Base-by-base conservation (phyloP, 2,888 invertebrate genomes). In the Calliphora vomitoria region DNA sequence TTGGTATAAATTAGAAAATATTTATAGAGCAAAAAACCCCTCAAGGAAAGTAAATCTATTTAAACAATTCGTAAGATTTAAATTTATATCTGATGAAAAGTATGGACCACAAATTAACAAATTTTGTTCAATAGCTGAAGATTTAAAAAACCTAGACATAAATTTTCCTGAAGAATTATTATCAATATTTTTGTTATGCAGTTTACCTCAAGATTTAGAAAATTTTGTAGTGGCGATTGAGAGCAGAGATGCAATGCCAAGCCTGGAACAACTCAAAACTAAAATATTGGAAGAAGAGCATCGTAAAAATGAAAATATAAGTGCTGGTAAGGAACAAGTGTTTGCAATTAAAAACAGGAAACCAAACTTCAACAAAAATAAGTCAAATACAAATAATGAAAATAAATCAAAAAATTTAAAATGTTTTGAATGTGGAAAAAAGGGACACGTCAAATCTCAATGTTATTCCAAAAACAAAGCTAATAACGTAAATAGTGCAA, bases 111-210 rank as follows among this genome's bases (percentile, higher is more conserved):
- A 55, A 20, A 55, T 18, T 50, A 50, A 50, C 5, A 50, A 55
- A 55, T 55, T 55, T 55, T 55, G n/a, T 53, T 53, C 53, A 18
- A 53, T 53, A 53, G 53, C 53, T 53, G 53, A 53, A 53, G 53
- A 53, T 53, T 53, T 53, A 55, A 55, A 55, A 55, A 55, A 55
- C 18, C 11, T 55, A 18, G n/a, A 55, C n/a, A 55, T 55, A n/a
- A 18, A 55, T 55, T 58, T 58, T 25, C 58, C 58, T 4, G 58
- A 58, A 4, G 20, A 58, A 58, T 25, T 58, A 11, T 58, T 58
- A 25, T 25, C 58, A 11, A 58, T 58, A 25, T 58, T 58, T 58
- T 11, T 58, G 25, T 58, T 58, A 25, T 58, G 53, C 18, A 53
- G 53, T 58, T 58, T 58, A 58, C 53, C 53, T 25, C 58, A 8